Evolutionary conservation across 2,797 vertebrate species (phyloP).

Genomic region (Perdix hodgsoniae): DNA sequence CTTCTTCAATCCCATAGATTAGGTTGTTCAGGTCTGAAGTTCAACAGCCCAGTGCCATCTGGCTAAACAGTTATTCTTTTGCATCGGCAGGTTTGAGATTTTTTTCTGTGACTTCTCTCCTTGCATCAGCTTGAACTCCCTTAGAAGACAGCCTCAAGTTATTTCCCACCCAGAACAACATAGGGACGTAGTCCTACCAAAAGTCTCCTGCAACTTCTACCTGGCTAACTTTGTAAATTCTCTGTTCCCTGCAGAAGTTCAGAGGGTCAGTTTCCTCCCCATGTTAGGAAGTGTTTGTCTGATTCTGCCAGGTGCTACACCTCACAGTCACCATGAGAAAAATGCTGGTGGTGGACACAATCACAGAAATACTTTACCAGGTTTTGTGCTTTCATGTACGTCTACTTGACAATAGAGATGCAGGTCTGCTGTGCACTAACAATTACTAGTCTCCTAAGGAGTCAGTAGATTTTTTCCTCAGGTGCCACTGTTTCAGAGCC

Average conservation of each 20-base stretch:
- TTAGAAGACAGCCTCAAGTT: not conserved
- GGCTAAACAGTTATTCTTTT: not conserved
- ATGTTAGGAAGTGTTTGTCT: not conserved
- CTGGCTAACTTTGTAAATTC: not conserved
- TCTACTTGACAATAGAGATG: not conserved
- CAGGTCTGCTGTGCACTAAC: not conserved
- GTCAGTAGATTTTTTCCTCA: not conserved
- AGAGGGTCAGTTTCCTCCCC: not conserved
- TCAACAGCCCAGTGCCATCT: not conserved
- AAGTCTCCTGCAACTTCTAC: not conserved
- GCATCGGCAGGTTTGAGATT: not conserved
- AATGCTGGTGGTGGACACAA: slow-evolving; percentile 2
- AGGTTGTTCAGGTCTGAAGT: not conserved
- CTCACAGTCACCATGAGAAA: not conserved
- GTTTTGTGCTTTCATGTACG: not conserved
- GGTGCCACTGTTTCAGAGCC: not conserved
- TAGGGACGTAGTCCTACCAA: not conserved
- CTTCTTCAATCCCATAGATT: not conserved
- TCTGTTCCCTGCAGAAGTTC: not conserved
- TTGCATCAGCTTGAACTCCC: not conserved
- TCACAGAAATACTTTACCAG: slow-evolving; percentile 11
- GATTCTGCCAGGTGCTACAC: not conserved
- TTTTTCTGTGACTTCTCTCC: not conserved
- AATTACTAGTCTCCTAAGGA: not conserved
- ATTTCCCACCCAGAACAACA: not conserved